Conservation (phyloP, 2,888 invertebrate genomes). For the Isotomurus palustris region DNA sequence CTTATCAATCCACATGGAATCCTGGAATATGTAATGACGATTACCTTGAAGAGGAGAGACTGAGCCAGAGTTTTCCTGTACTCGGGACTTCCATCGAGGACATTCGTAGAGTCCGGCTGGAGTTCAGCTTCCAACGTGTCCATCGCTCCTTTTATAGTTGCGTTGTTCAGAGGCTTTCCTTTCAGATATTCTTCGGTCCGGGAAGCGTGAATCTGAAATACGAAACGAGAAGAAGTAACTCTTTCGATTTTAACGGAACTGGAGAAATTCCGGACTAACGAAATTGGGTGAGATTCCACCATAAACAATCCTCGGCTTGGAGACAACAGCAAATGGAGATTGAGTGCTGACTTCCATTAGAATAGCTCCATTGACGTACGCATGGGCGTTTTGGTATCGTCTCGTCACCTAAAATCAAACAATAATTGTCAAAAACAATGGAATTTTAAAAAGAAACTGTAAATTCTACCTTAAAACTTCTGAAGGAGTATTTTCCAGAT, state of each 20-base stretch:
- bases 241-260: background rate
- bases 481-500: background rate
- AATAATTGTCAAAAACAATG: background rate
- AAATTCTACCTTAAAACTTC: constrained; percentile 11
- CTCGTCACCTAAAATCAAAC: constrained; percentile 20
- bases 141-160: constrained; percentile 54
- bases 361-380: constrained; percentile 18
- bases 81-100: constrained; percentile 63
- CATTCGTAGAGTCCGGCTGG: constrained; percentile 57
- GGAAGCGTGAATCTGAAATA: constrained; percentile 54
- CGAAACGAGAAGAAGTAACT: background rate
- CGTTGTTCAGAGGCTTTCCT: constrained; percentile 53
- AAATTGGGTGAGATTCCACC: constrained; percentile 32
- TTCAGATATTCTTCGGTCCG: constrained; percentile 56
- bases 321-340: constrained; percentile 8
- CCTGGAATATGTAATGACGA: too few relatives aligned
- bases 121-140: constrained; percentile 58
- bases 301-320: constrained; percentile 27
- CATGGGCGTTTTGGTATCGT: constrained; percentile 31
- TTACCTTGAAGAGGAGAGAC: constrained; percentile 68
- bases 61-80: constrained; percentile 68
- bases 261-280: constrained; percentile 7
- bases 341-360: constrained; percentile 2
- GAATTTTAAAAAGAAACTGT: background rate
- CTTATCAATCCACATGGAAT: too few relatives aligned